Evolutionary conservation across 2,797 vertebrate species (phyloP).

Genomic region (Cynopterus sphinx): DNA sequence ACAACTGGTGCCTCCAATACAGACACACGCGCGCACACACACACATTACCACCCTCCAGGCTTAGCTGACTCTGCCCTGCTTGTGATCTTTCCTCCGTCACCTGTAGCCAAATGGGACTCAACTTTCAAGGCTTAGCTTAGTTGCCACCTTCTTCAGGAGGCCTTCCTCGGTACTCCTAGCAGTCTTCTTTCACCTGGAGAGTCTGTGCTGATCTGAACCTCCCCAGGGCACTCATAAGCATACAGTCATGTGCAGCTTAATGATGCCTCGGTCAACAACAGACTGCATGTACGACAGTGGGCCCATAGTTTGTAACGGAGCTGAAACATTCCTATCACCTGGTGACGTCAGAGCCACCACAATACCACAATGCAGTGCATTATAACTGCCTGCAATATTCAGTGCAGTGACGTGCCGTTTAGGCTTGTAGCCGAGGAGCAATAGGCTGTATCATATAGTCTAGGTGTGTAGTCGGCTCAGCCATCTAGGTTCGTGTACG

Average conservation of each 20-base stretch:
- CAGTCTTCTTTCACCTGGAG: not conserved
- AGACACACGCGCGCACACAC: accelerated
- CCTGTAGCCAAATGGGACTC: not conserved
- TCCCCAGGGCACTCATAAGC: not conserved
- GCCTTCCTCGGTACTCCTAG: not conserved
- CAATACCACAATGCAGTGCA: no score
- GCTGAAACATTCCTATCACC: not conserved
- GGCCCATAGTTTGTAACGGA: not conserved
- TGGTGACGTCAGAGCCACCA: not conserved
- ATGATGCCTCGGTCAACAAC: not conserved
- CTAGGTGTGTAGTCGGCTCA: not conserved
- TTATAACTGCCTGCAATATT: not conserved
- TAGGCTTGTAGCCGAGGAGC: not conserved
- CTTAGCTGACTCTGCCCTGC: not conserved
- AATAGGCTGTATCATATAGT: not conserved
- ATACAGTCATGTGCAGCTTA: no score
- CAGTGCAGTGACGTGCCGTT: not conserved
- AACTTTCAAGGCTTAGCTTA: not conserved
- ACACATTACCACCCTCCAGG: not conserved
- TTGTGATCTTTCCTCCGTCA: not conserved
- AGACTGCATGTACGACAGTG: not conserved
- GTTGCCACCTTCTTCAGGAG: not conserved
- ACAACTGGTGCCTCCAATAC: not conserved
- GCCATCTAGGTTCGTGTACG: not conserved
- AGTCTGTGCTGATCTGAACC: not conserved